phyloP scores from a whole-genome alignment of 2,888 invertebrate species.

The Bhutanitis thaidina region DNA sequence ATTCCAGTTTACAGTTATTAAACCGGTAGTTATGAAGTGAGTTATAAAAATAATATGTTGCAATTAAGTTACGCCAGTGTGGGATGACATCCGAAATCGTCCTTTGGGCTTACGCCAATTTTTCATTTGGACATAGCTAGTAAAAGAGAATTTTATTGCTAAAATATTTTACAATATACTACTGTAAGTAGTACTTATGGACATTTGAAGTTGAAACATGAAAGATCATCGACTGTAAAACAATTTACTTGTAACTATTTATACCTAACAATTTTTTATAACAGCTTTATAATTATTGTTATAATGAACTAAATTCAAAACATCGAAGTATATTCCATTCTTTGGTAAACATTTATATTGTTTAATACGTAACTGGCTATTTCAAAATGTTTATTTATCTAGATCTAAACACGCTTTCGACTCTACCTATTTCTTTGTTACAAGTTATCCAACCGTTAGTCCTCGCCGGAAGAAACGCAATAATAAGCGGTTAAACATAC shows the following conservation, averaged over 20 bases:
- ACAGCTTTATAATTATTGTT: too few relatives aligned
- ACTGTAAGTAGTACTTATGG: too few relatives aligned
- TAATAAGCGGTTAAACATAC: constrained; percentile 69
- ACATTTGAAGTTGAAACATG: too few relatives aligned
- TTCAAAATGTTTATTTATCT: too few relatives aligned
- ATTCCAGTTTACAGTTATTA: constrained; percentile 48
- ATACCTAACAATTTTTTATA: too few relatives aligned
- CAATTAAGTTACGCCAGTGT: constrained; percentile 46
- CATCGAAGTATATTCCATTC: too few relatives aligned
- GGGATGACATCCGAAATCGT: constrained; percentile 51
- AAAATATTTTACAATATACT: constrained; percentile 5
- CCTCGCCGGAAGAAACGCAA: constrained; percentile 52
- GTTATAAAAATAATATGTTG: constrained; percentile 48
- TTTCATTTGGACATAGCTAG: constrained; percentile 31
- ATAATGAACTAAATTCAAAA: too few relatives aligned
- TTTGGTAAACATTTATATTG: too few relatives aligned
- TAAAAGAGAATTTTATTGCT: not conserved
- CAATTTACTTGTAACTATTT: too few relatives aligned
- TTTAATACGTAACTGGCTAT: too few relatives aligned
- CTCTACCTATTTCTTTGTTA: constrained; percentile 38
- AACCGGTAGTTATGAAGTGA: constrained; percentile 39
- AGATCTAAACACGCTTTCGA: constrained; percentile 19
- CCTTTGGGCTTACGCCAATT: constrained; percentile 39
- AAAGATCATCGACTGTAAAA: too few relatives aligned
- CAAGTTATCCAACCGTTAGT: constrained; percentile 56